phyloP scores from a whole-genome alignment of 2,113 vertebrate genomes.

The Stigmatopora nigra region DNA sequence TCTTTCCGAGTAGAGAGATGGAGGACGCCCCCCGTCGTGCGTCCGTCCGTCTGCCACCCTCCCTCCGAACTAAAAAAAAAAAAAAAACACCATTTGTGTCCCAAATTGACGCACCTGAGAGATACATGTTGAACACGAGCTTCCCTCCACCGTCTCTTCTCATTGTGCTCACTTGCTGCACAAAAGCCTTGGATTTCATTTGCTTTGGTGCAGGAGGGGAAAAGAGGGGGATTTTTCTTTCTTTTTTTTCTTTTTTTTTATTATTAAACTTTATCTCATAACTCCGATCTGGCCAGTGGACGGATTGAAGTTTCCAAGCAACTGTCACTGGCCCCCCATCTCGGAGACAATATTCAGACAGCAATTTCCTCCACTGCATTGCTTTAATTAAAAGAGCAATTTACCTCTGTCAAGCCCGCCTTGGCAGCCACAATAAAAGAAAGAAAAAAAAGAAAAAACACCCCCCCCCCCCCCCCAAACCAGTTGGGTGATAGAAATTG shows the following conservation, averaged over 20 bases:
- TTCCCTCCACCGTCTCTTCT: conserved; percentile 87
- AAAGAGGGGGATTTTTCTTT: conserved; percentile 48
- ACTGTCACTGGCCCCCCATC: conserved; percentile 76
- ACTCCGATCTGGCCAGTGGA: conserved; percentile 81
- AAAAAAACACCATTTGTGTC: conserved; percentile 16
- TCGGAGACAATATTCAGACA: conserved; percentile 80
- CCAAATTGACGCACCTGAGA: conserved; percentile 81
- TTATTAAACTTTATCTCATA: conserved; percentile 88
- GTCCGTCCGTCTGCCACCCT: no score
- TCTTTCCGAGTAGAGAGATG: conserved; percentile 56
- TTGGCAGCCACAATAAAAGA: conserved; percentile 74
- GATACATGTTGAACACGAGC: conserved; percentile 99
- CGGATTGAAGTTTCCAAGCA: conserved; percentile 83
- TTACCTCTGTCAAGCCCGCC: conserved; percentile 78
- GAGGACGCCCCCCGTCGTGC: not conserved
- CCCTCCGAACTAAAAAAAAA: not conserved
- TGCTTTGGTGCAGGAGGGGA: conserved; percentile 56
- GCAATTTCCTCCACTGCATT: conserved; percentile 85
- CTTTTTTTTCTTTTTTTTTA: conserved; percentile 47
- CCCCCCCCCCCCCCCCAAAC: no score
- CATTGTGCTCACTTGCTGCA: conserved; percentile 78
- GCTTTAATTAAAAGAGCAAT: conserved; percentile 91
- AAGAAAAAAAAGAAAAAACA: not conserved
- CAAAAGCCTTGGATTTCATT: conserved; percentile 72
- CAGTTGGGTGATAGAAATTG: conserved; percentile 64